These are phyloP conservation scores for Meleagris gallopavo DNA, from an alignment of 2,113 vertebrate species.

Conservation along the genomic window DNA sequence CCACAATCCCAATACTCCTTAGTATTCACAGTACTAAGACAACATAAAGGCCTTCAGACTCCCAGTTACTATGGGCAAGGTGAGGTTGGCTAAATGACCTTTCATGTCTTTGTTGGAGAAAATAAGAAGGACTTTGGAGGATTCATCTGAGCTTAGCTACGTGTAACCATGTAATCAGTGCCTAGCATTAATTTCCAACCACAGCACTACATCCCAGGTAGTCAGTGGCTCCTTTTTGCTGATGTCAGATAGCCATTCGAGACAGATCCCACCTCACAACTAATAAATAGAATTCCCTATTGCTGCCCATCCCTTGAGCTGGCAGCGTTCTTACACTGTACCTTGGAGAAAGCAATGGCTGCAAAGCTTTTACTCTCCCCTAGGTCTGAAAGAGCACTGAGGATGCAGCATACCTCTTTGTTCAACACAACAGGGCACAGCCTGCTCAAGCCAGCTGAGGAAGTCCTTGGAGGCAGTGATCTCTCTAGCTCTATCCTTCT, in stretches of 20 bases:
- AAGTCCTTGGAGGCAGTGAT: background rate
- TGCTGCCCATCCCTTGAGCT: background rate
- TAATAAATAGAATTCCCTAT: background rate
- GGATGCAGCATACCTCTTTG: background rate
- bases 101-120: background rate
- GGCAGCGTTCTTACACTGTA: background rate
- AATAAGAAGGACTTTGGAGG: background rate
- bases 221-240: background rate
- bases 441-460: background rate
- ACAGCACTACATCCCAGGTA: background rate
- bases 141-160: background rate
- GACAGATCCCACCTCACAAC: background rate
- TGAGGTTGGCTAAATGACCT: background rate
- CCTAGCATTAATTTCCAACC: background rate
- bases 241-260: background rate
- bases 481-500: background rate
- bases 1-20: background rate
- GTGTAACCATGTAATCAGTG: background rate
- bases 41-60: background rate
- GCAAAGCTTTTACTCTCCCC: background rate
- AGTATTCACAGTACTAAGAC: background rate
- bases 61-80: background rate
- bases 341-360: background rate
- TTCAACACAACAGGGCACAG: background rate
- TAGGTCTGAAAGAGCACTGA: background rate